phyloP scores from a whole-genome alignment of 2,888 invertebrate genomes.

The Pachydiplax longipennis region DNA sequence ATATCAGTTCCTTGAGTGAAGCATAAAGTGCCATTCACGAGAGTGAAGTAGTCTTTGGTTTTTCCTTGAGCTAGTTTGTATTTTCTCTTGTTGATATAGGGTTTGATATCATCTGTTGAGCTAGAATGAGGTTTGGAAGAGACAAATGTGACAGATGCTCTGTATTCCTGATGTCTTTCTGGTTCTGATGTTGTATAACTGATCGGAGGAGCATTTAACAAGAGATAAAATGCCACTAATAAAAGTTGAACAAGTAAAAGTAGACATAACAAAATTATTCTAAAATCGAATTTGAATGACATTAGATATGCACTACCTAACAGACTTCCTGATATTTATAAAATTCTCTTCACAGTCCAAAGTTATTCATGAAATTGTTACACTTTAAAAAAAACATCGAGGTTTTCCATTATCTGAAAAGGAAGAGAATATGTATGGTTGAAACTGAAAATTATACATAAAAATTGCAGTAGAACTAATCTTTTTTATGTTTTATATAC shows the following conservation, averaged over 20 bases:
- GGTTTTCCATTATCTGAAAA: constrained; percentile 32
- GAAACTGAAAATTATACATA: background rate
- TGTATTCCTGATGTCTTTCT: constrained; percentile 41
- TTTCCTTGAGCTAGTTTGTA: constrained; percentile 30
- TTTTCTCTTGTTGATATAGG: constrained; percentile 27
- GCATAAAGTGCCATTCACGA: constrained; percentile 46
- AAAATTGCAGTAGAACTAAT: background rate
- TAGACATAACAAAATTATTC: constrained; percentile 58
- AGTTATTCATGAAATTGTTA: background rate
- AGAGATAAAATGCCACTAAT: constrained; percentile 57
- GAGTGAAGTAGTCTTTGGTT: constrained; percentile 46
- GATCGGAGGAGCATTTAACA: constrained; percentile 49
- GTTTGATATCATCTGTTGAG: background rate
- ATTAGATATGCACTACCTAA: constrained; percentile 48
- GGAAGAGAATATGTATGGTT: background rate
- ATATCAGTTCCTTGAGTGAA: constrained; percentile 47
- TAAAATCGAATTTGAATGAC: constrained; percentile 54
- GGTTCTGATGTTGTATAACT: constrained; percentile 48
- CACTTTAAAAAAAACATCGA: background rate
- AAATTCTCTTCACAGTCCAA: background rate
- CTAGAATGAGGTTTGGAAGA: constrained; percentile 18
- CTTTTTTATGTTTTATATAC: no score
- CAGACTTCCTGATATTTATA: background rate
- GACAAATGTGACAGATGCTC: constrained; percentile 48
- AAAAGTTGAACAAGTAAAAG: constrained; percentile 57